Percentiles rank a stretch among this genome's conserved stretches.
phyloP scores from a whole-genome alignment of 2,888 invertebrate species.

The Furcula furcula region DNA sequence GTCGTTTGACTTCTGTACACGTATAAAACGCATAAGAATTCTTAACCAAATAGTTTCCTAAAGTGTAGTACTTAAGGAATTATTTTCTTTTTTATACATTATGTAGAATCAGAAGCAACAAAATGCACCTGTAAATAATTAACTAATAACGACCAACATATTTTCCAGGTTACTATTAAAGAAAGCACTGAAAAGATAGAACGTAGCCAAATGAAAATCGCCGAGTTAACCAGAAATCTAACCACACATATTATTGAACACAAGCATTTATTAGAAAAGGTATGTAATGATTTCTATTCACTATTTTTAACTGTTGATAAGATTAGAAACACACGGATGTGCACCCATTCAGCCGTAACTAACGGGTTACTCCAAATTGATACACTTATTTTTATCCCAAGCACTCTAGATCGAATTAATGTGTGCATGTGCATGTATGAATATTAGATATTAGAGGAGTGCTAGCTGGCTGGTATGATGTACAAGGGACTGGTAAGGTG shows the following conservation, averaged over 20 bases:
- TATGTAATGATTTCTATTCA: conserved; percentile 27
- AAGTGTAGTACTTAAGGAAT: no score
- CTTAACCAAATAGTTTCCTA: background rate
- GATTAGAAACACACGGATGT: no score
- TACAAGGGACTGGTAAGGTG: no score
- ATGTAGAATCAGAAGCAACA: no score
- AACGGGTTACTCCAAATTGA: background rate
- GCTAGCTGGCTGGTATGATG: no score
- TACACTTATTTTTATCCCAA: background rate
- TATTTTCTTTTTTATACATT: no score
- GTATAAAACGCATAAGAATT: background rate
- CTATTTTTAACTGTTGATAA: background rate
- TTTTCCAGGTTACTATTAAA: conserved; percentile 69
- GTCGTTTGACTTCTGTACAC: background rate
- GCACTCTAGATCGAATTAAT: no score
- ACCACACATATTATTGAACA: conserved; percentile 63
- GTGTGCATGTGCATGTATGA: no score
- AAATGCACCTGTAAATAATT: no score
- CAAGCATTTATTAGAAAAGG: conserved; percentile 68
- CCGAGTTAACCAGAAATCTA: conserved; percentile 61
- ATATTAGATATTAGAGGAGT: no score
- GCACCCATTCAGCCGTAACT: background rate
- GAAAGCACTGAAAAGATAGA: conserved; percentile 67
- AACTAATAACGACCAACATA: no score
- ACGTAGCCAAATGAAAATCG: conserved; percentile 60